Conservation (phyloP, 2,888 invertebrate genomes). For the Eilema depressum region DNA sequence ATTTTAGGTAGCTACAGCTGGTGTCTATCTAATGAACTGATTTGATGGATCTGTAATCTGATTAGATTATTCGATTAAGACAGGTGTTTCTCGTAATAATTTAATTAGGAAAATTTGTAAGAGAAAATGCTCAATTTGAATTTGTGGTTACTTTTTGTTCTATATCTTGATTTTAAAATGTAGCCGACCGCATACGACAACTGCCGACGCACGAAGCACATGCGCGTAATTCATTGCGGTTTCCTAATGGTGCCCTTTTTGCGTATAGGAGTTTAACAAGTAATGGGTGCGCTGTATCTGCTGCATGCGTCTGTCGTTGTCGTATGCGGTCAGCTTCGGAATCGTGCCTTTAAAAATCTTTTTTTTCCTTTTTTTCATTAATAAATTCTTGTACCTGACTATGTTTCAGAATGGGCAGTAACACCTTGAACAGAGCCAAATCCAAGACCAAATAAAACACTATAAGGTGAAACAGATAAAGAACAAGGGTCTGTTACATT, state of each 20-base stretch:
- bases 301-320: too few relatives aligned
- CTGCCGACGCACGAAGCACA: too few relatives aligned
- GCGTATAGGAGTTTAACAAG: too few relatives aligned
- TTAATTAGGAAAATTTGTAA: neutral
- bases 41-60: neutral
- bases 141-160: neutral
- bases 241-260: too few relatives aligned
- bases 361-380: too few relatives aligned
- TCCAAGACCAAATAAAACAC: slow-evolving; percentile 8
- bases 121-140: neutral
- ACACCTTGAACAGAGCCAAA: neutral
- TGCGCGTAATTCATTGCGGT: too few relatives aligned
- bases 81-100: neutral
- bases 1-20: neutral
- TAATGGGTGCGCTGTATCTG: too few relatives aligned
- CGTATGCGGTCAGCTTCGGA: too few relatives aligned
- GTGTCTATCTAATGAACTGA: neutral
- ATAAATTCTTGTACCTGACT: too few relatives aligned
- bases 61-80: neutral
- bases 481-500: slow-evolving; percentile 54
- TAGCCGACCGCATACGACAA: too few relatives aligned
- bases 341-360: too few relatives aligned
- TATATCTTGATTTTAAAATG: too few relatives aligned
- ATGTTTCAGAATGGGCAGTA: neutral
- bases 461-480: slow-evolving; percentile 31